Evolutionary conservation across 1,140 invertebrate genomes (phyloP), one percentile per base, ranked within the genome.

Genomic region (Camponotus vicinus): DNA sequence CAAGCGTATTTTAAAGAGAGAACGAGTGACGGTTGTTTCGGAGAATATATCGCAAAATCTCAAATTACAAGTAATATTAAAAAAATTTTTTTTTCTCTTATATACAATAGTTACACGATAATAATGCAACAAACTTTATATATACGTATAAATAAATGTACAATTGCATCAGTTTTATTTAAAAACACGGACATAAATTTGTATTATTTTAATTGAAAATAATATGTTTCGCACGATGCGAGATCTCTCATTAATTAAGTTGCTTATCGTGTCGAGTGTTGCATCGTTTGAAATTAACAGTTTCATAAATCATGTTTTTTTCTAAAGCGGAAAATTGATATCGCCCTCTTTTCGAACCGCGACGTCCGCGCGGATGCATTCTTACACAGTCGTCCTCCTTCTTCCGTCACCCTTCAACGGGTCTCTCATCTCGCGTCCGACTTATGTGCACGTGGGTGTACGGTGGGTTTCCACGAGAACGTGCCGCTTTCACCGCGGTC

Each of bases 401-500:
- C 55, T 78, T 42, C 57, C 40, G 21, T 34, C 52, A 85, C 69
- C 64, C 85, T 79, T 85, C 63, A 55, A 37, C 55, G 21, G 55
- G 7, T 75, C 64, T 79, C 83, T 87, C 82, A 11, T 64, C 55
- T 52, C 63, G 42, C 32, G 71, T 11, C 63, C 71, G 73, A 59
- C 66, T 45, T 70, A 49, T 61, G 69, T 45, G 63, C 82, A 87
- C 59, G 75, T 85, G 86, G 85, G 71, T 64, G 79, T 55, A 49
- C 66, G 45, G 15, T 87, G 52, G 63, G 69, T 87, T 77, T 71
- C 66, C 71, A 40, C 66, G 69, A 76, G 66, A 85, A 57, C 61
- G 49, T 59, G 73, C 40, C 59, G 85, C 86, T 89, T 89, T 90
- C 88, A 79, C 73, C 84, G 66, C 42, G 75, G 45, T 52, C 52